A percentile compares a stretch with the other conserved stretches of the same genome.
Conservation (phyloP, 2,888 invertebrate species). For the Oscheius sp. region DNA sequence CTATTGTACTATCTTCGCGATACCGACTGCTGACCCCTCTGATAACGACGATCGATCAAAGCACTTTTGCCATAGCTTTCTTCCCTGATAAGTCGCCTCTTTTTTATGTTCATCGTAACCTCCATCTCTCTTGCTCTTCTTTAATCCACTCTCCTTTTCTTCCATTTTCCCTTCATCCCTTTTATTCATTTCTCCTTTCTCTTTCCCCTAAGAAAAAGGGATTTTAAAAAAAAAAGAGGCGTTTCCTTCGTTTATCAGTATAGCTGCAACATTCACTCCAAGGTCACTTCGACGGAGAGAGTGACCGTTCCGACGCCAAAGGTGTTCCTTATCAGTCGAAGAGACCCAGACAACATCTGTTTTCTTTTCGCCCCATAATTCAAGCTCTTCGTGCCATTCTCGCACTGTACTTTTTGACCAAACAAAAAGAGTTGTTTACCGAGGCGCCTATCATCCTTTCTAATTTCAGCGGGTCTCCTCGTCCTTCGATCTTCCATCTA, state of each 20-base stretch:
- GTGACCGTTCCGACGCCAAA: background rate
- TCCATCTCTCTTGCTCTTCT: background rate
- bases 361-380: background rate
- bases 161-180: background rate
- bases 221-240: too few relatives aligned
- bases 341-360: background rate
- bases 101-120: constrained; percentile 1
- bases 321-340: constrained; percentile 1
- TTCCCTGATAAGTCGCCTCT: constrained; percentile 3
- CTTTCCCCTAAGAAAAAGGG: too few relatives aligned
- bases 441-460: background rate
- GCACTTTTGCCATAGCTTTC: background rate
- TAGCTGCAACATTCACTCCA: background rate
- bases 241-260: background rate
- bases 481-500: background rate
- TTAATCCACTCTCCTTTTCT: background rate
- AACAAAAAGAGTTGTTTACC: background rate
- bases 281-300: background rate
- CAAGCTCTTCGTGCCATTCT: background rate
- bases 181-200: background rate
- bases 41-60: constrained; percentile 16
- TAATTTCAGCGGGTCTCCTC: background rate
- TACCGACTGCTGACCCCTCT: constrained; percentile 27
- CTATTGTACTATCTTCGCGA: constrained; percentile 20
- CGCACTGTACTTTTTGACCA: background rate